Percentiles rank a stretch among this genome's conserved stretches.
Conservation (phyloP, 35 echinoderm and acorn worm genomes). For the Lytechinus pictus region DNA sequence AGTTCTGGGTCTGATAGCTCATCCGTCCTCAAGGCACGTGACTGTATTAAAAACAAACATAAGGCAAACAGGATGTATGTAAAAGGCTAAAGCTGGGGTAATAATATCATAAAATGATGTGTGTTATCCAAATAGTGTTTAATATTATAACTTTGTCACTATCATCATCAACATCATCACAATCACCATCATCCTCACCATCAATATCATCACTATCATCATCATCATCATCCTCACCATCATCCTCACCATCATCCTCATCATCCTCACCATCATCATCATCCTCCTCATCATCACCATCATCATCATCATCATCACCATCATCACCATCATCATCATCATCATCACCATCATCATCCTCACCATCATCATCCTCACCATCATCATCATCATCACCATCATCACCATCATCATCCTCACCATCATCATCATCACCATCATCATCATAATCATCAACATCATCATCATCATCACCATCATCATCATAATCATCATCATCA, state of each 20-base stretch:
- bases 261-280: not conserved
- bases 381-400: not conserved
- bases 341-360: not conserved
- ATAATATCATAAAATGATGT: too few species aligned
- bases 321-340: not conserved
- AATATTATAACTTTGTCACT: too few species aligned
- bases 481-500: too few species aligned
- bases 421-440: not conserved
- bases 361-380: not conserved
- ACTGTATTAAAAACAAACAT: slow-evolving; percentile 55
- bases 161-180: too few species aligned
- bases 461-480: not conserved
- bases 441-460: not conserved
- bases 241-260: not conserved
- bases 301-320: slow-evolving; percentile 22
- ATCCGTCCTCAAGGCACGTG: slow-evolving; percentile 71
- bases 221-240: not conserved
- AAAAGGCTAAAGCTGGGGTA: too few species aligned
- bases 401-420: not conserved
- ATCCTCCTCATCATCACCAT: not conserved
- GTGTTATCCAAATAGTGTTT: too few species aligned
- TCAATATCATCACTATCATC: too few species aligned
- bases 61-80: not conserved
- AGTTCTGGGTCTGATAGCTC: slow-evolving; percentile 71
- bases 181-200: too few species aligned